Percentiles rank a stretch among this genome's conserved stretches.
phyloP scores from a whole-genome alignment of 2,888 invertebrate species.

The Ptilodon capucinus region DNA sequence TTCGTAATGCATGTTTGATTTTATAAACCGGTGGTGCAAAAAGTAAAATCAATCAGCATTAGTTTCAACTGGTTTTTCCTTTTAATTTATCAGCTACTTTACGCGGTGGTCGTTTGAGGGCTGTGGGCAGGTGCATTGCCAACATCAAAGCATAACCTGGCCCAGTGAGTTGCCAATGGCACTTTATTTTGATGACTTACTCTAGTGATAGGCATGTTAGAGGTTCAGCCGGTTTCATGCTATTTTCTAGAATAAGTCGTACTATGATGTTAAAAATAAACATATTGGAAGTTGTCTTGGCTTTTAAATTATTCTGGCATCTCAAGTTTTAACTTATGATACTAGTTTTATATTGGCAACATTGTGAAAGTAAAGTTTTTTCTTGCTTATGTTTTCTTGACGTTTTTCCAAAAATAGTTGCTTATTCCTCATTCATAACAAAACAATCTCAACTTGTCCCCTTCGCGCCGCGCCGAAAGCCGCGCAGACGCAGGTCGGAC shows the following conservation, averaged over 20 bases:
- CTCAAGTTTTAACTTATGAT: too few relatives aligned
- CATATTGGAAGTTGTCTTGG: neutral
- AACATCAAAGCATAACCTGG: slow-evolving; percentile 37
- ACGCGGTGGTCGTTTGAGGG: slow-evolving; percentile 7
- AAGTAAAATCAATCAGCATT: neutral
- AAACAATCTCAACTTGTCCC: neutral
- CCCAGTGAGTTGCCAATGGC: slow-evolving; percentile 38
- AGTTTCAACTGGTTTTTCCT: slow-evolving; percentile 9
- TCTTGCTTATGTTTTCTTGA: too few relatives aligned
- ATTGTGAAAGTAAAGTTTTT: too few relatives aligned
- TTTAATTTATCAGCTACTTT: slow-evolving; percentile 5
- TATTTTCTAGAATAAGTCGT: neutral
- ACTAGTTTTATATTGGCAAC: too few relatives aligned
- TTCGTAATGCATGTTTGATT: neutral
- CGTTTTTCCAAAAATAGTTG: neutral
- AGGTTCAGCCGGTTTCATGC: slow-evolving; percentile 27
- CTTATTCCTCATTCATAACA: neutral
- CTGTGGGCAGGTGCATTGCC: slow-evolving; percentile 43
- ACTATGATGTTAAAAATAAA: neutral
- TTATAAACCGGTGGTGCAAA: neutral
- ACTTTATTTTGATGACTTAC: slow-evolving; percentile 52
- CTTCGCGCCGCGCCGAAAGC: neutral
- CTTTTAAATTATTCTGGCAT: too few relatives aligned
- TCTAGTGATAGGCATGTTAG: slow-evolving; percentile 38
- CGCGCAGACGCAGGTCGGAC: neutral